Evolutionary conservation across 2,797 vertebrate species (phyloP), one percentile per base, ranked within the genome.

Genomic region (Melanotaenia boesemani): DNA sequence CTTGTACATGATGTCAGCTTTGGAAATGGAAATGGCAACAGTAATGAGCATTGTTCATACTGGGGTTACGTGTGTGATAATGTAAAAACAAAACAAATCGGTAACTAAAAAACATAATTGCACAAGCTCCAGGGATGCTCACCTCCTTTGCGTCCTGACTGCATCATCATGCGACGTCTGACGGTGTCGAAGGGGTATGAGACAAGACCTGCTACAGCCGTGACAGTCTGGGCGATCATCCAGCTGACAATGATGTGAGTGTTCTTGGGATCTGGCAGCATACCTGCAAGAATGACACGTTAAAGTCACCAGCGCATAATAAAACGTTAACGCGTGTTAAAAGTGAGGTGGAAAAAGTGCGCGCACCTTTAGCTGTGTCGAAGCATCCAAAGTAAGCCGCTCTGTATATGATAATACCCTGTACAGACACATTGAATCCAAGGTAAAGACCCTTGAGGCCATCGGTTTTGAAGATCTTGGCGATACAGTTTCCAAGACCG

Each of bases 131-230:
- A 37, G 30, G 37, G 58, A 26, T 0, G 18, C 96, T 96, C 93
- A 98, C 98, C 97, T 96, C 96, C 96, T 95, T 96, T 99, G 78
- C 98, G 96, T 79, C 98, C 98, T 20, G 98, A 99, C 95, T 99
- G 98, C 98, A 99, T 99, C 98, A 99, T 99, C 98, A 99, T 99
- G 91, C 98, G 96, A 95, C 98, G 97, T 74, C 98, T 95, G 86
- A 99, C 98, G 0, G 98, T 99, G 93, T 99, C 98, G 52, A 99
- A 99, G 61, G 98, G 98, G 76, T 99, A 99, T 50, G 98, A 99
- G 82, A 97, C 86, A 62, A 99, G 85, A 54, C 98, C 98, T 0
- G 98, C 95, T 1, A 90, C 96, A 0, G 98, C 98, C 0, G 98
- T 99, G 80, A 99, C 98, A 0, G 82, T 93, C 95, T 99, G 98